phyloP scores from a whole-genome alignment of 2,797 vertebrate genomes.

The Percopsis omiscomaycus region DNA sequence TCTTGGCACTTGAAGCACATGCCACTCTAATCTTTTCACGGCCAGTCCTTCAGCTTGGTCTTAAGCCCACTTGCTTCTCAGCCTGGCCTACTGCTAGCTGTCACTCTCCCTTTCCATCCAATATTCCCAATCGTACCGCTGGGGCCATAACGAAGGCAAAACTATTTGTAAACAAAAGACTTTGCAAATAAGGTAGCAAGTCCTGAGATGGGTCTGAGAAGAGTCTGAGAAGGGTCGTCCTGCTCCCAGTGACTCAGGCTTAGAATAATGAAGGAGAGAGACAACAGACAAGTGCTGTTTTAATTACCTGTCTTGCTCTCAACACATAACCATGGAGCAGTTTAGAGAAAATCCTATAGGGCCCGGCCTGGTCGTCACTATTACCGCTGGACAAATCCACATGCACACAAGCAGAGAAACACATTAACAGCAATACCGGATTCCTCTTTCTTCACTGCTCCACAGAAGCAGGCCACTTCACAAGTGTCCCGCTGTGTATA shows the following conservation, averaged over 20 bases:
- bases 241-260: slow-evolving; percentile 51
- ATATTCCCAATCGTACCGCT: slow-evolving; percentile 39
- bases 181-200: slow-evolving; percentile 43
- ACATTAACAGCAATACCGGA: slow-evolving; percentile 3
- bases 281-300: slow-evolving; percentile 11
- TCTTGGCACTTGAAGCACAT: slow-evolving; percentile 67
- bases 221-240: slow-evolving; percentile 47
- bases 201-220: slow-evolving; percentile 32
- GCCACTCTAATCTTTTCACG: slow-evolving; percentile 79
- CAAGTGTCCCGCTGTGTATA: neutral
- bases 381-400: slow-evolving; percentile 3
- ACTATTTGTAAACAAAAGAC: slow-evolving; percentile 55
- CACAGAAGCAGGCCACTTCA: slow-evolving; percentile 15
- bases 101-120: slow-evolving; percentile 59
- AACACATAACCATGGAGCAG: slow-evolving; percentile 22
- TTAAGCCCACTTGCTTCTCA: slow-evolving; percentile 45
- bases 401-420: slow-evolving; percentile 20
- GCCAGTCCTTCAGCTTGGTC: slow-evolving; percentile 65
- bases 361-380: neutral
- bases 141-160: slow-evolving; percentile 53
- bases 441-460: slow-evolving; percentile 29
- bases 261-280: slow-evolving; percentile 4
- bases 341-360: neutral
- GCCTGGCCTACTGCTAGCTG: slow-evolving; percentile 68
- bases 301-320: slow-evolving; percentile 26